These are phyloP conservation scores for Caerostris darwini DNA, from an alignment of 1,140 invertebrate species.

Conservation along the genomic window DNA sequence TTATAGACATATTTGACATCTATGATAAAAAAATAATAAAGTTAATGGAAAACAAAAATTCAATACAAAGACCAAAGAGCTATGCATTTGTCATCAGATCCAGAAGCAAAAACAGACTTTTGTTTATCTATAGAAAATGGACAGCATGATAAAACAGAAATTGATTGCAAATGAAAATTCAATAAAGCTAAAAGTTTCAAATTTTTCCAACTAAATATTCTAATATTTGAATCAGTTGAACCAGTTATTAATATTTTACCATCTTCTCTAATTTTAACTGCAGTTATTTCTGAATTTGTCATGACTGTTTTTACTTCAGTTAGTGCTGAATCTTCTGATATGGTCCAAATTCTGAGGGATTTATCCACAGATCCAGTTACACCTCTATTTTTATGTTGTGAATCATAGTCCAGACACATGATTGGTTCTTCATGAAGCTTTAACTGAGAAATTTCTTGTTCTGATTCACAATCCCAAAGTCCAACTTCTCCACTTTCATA, in stretches of 20 bases:
- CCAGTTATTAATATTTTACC: slow-evolving; percentile 88
- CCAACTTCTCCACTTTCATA: slow-evolving; percentile 76
- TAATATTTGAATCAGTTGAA: slow-evolving; percentile 89
- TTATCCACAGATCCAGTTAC: slow-evolving; percentile 73
- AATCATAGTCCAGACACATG: slow-evolving; percentile 70
- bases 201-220: slow-evolving; percentile 90
- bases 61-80: slow-evolving; percentile 78
- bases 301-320: slow-evolving; percentile 50
- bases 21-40: too few relatives aligned
- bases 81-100: slow-evolving; percentile 76
- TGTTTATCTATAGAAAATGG: neutral
- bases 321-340: slow-evolving; percentile 49
- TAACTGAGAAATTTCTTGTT: neutral
- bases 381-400: neutral
- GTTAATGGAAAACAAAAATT: too few relatives aligned
- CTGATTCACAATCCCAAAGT: slow-evolving; percentile 56
- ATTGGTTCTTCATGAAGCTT: slow-evolving; percentile 54
- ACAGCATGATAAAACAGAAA: slow-evolving; percentile 70
- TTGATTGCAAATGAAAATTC: slow-evolving; percentile 81
- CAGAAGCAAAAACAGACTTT: slow-evolving; percentile 71
- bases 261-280: slow-evolving; percentile 87
- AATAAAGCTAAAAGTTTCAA: slow-evolving; percentile 88
- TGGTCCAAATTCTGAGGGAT: slow-evolving; percentile 50
- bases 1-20: too few relatives aligned
- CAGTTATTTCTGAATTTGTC: slow-evolving; percentile 87